A percentile compares a stretch with the other conserved stretches of the same genome.
Evolutionary conservation across 2,113 vertebrate genomes (phyloP).

Genomic region (Otis tarda): DNA sequence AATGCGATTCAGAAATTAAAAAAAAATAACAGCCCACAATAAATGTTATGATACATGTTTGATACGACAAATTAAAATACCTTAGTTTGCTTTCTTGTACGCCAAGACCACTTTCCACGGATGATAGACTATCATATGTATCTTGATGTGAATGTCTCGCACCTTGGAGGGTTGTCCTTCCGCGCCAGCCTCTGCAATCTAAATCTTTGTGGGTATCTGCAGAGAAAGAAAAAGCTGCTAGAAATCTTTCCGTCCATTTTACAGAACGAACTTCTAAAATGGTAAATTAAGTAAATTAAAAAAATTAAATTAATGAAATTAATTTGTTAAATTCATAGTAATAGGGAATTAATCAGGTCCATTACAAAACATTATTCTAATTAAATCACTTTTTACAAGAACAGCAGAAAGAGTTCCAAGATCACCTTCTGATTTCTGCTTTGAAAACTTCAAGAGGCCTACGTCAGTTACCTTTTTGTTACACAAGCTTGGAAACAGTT

Average conservation of each 20-base stretch:
- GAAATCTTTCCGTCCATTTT: not conserved
- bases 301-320: not conserved
- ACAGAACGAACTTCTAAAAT: not conserved
- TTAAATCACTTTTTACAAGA: not conserved
- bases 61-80: not conserved
- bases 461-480: not conserved
- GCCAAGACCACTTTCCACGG: not conserved
- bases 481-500: not conserved
- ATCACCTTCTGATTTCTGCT: not conserved
- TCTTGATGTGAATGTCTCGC: not conserved
- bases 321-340: not conserved
- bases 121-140: not conserved
- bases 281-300: not conserved
- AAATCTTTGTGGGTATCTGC: not conserved
- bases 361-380: not conserved
- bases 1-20: not conserved
- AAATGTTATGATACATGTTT: not conserved
- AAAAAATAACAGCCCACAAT: not conserved
- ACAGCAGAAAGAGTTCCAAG: not conserved
- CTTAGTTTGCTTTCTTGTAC: not conserved
- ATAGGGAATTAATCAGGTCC: not conserved
- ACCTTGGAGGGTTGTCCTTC: not conserved
- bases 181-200: not conserved
- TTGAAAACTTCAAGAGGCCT: not conserved
- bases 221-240: not conserved